Conservation (phyloP, 30 jellyfish, hydroid and myxozoan genomes). For the Turritopsis dohrnii region DNA sequence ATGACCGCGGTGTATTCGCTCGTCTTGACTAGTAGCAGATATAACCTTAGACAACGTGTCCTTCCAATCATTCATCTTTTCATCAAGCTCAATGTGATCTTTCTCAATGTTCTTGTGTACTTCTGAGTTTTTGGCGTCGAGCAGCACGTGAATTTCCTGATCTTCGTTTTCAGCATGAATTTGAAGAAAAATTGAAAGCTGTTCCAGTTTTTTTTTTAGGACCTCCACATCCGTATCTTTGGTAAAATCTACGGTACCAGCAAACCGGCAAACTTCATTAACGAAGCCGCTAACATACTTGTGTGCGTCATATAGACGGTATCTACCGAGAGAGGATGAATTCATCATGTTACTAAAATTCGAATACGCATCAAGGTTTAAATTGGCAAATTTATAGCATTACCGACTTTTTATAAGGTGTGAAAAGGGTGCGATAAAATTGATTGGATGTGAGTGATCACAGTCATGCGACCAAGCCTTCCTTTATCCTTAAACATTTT, state of each 20-base stretch:
- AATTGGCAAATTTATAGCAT: too few species aligned
- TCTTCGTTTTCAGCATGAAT: neutral
- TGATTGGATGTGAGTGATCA: too few species aligned
- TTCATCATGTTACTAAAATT: neutral
- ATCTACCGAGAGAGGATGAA: neutral
- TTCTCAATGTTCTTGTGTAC: neutral
- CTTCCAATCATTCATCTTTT: neutral
- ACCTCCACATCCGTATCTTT: neutral
- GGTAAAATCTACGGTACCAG: neutral
- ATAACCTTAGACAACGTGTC: neutral
- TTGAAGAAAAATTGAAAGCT: neutral
- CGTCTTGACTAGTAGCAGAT: neutral
- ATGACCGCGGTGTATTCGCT: neutral
- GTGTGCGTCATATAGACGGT: neutral
- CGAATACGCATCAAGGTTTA: too few species aligned
- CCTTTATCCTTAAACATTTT: too few species aligned
- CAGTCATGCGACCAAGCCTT: too few species aligned
- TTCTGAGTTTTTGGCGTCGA: neutral
- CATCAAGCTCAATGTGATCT: neutral
- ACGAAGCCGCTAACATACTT: neutral
- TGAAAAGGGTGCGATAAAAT: too few species aligned
- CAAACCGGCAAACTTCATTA: neutral
- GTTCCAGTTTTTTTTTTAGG: neutral
- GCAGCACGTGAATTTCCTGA: neutral
- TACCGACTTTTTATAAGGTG: neutral